phyloP scores from a whole-genome alignment of 2,113 vertebrate genomes.

The Varanus salvator region DNA sequence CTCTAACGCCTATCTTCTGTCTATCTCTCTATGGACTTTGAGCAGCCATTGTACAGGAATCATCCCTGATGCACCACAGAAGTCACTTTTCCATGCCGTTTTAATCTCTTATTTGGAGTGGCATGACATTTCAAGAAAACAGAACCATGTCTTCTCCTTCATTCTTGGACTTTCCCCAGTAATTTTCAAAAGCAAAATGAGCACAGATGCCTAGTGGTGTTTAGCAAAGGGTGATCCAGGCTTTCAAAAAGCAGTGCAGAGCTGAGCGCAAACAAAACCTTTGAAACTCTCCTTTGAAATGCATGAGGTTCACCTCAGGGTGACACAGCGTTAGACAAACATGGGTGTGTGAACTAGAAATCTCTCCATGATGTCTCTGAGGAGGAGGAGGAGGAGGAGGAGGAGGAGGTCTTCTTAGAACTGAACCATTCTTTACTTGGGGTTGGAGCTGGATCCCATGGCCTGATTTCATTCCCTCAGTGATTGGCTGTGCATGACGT shows the following conservation, averaged over 20 bases:
- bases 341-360: constrained; percentile 13
- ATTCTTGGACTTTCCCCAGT: constrained; percentile 52
- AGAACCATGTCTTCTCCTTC: constrained; percentile 17
- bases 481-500: background rate
- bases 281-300: constrained; percentile 64
- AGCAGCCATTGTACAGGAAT: background rate
- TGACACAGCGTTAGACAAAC: constrained; percentile 52
- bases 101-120: constrained; percentile 33
- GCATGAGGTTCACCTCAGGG: constrained; percentile 50
- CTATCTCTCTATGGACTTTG: background rate
- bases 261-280: constrained; percentile 64
- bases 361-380: constrained; percentile 25
- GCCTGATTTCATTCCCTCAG: background rate
- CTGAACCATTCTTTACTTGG: background rate
- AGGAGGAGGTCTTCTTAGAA: constrained; percentile 14
- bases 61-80: constrained; percentile 38
- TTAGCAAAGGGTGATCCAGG: constrained; percentile 67
- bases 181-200: constrained; percentile 26
- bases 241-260: constrained; percentile 50
- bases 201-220: constrained; percentile 42
- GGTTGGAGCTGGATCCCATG: background rate
- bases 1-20: background rate
- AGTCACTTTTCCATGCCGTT: constrained; percentile 3
- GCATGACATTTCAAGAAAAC: constrained; percentile 15
- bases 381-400: background rate